A percentile compares a stretch with the other conserved stretches of the same genome.
Conservation (phyloP, 2,797 vertebrate species). For the Eulemur mongoz region DNA sequence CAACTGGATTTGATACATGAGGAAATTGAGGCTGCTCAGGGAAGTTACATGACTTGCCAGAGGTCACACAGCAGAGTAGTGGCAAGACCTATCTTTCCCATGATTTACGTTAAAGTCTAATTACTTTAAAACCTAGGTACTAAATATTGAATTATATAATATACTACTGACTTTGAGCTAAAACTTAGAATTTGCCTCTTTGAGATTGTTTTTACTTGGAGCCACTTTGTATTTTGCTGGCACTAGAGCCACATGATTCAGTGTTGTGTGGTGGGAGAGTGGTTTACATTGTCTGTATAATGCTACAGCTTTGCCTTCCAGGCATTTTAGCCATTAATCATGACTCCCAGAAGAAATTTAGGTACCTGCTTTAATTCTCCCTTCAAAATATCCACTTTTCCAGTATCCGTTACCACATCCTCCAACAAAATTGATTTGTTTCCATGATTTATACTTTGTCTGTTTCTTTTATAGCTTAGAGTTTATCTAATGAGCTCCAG, state of each 20-base stretch:
- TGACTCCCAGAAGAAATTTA: slow-evolving; percentile 32
- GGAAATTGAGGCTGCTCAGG: neutral
- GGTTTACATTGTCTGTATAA: neutral
- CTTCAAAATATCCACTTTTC: neutral
- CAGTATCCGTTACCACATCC: neutral
- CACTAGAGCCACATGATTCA: neutral
- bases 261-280: neutral
- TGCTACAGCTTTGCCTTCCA: slow-evolving; percentile 38
- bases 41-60: slow-evolving; percentile 29
- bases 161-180: slow-evolving; percentile 1
- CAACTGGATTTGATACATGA: slow-evolving; percentile 46
- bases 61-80: neutral
- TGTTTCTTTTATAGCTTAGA: slow-evolving; percentile 43
- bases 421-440: slow-evolving; percentile 22
- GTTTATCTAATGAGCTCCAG: neutral
- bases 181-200: slow-evolving; percentile 18
- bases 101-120: slow-evolving; percentile 41
- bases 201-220: neutral
- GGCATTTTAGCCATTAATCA: neutral
- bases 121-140: slow-evolving; percentile 12
- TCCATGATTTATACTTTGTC: neutral
- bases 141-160: slow-evolving; percentile 18
- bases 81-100: neutral
- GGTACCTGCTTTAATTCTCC: neutral
- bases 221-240: neutral